These are phyloP conservation scores for Dipodomys ordii DNA, from an alignment of 2,113 vertebrate genomes.

Conservation along the genomic window DNA sequence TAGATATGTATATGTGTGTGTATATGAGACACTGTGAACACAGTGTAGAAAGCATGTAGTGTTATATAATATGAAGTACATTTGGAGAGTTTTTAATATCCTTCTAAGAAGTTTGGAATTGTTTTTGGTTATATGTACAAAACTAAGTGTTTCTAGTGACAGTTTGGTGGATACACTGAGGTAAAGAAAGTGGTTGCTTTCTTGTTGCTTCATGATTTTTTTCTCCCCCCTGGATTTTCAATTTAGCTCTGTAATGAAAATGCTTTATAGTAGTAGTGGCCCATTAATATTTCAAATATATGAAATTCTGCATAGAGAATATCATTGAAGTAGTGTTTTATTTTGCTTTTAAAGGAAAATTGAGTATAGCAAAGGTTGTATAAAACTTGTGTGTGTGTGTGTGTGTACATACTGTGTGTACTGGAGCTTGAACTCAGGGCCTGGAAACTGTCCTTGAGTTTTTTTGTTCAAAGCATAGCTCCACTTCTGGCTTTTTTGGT, in stretches of 20 bases:
- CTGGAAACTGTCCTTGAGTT: too few relatives aligned
- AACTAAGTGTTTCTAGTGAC: conserved; percentile 7
- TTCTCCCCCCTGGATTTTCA: conserved; percentile 31
- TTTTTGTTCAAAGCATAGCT: too few relatives aligned
- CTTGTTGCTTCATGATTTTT: not conserved
- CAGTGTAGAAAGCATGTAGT: not conserved
- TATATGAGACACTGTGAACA: not conserved
- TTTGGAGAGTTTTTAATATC: not conserved
- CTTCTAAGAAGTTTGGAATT: conserved; percentile 43
- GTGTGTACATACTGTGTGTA: too few relatives aligned
- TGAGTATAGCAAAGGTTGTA: not conserved
- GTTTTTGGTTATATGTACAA: conserved; percentile 26
- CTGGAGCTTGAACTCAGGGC: too few relatives aligned
- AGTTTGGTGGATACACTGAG: not conserved
- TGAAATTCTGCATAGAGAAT: conserved; percentile 36
- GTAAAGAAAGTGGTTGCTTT: conserved; percentile 26
- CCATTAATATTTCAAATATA: not conserved
- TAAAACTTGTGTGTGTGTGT: not conserved
- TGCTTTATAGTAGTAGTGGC: not conserved
- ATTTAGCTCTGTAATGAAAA: not conserved
- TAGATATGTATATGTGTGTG: too few relatives aligned
- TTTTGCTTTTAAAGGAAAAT: conserved; percentile 11
- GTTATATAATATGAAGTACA: not conserved
- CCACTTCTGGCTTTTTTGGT: too few relatives aligned
- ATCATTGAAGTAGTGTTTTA: not conserved